phyloP scores from a whole-genome alignment of 1,140 invertebrate species.

The Liolophura sinensis region DNA sequence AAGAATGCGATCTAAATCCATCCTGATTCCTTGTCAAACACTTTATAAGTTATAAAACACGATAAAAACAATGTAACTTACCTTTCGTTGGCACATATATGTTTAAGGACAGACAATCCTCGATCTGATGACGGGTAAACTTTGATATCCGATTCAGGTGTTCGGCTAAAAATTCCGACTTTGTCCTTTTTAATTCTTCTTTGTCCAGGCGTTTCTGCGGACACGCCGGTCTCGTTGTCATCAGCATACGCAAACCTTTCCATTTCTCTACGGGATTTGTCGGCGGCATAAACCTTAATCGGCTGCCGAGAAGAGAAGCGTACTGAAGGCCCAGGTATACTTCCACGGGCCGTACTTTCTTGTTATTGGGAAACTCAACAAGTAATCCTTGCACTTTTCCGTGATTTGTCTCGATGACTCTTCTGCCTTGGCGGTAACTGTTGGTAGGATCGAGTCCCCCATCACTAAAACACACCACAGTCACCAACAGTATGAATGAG shows the following conservation, averaged over 20 bases:
- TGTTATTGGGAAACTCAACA: constrained; percentile 74
- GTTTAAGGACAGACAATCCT: constrained; percentile 96
- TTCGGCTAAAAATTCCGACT: constrained; percentile 84
- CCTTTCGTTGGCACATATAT: constrained; percentile 94
- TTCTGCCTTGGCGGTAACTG: too few species aligned
- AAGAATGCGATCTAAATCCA: too few species aligned
- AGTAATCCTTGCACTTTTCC: constrained; percentile 87
- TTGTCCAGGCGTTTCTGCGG: constrained; percentile 81
- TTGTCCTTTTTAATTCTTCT: constrained; percentile 61
- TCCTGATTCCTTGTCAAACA: too few species aligned
- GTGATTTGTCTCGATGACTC: constrained; percentile 71
- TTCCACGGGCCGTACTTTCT: constrained; percentile 84
- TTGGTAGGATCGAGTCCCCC: too few species aligned
- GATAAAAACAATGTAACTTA: constrained; percentile 61
- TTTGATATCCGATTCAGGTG: constrained; percentile 84
- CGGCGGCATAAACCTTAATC: constrained; percentile 91
- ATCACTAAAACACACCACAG: too few species aligned
- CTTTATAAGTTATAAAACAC: too few species aligned
- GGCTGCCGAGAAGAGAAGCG: constrained; percentile 87
- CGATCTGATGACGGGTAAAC: constrained; percentile 86
- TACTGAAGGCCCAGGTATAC: constrained; percentile 94
- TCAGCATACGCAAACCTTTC: constrained; percentile 80
- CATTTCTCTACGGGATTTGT: constrained; percentile 78
- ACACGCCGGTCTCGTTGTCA: constrained; percentile 75
- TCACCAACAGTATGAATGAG: too few species aligned